Evolutionary conservation across 1,140 invertebrate species (phyloP).

Genomic region (Formica selysi): DNA sequence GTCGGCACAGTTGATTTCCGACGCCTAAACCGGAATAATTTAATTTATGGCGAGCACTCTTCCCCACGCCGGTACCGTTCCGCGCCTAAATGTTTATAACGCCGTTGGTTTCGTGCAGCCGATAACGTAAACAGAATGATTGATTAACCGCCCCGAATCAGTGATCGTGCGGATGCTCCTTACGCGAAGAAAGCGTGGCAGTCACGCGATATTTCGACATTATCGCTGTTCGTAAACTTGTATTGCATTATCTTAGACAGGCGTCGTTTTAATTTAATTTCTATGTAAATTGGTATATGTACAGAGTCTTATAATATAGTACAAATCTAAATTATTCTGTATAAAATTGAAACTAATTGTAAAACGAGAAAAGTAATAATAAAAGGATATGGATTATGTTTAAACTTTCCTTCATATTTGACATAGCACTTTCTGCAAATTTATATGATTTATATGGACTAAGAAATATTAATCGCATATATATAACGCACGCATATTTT

Average conservation of each 20-base stretch:
- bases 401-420: neutral
- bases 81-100: slow-evolving; percentile 57
- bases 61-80: neutral
- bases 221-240: slow-evolving; percentile 23
- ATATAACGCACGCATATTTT: no score
- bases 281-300: neutral
- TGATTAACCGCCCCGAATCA: slow-evolving; percentile 47
- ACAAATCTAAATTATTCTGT: slow-evolving; percentile 1
- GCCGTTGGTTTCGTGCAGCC: slow-evolving; percentile 24
- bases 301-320: no score
- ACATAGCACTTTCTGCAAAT: neutral
- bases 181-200: slow-evolving; percentile 44
- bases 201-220: slow-evolving; percentile 52
- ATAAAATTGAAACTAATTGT: neutral
- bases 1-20: slow-evolving; percentile 68
- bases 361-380: neutral
- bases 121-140: slow-evolving; percentile 30
- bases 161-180: slow-evolving; percentile 48
- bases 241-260: slow-evolving; percentile 20
- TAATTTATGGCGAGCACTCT: slow-evolving; percentile 59
- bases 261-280: slow-evolving; percentile 37
- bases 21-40: slow-evolving; percentile 69
- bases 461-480: neutral
- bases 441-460: neutral
- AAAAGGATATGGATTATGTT: neutral